phyloP scores from a whole-genome alignment of 2,888 invertebrate genomes.

The Acanthoscelides obtectus region DNA sequence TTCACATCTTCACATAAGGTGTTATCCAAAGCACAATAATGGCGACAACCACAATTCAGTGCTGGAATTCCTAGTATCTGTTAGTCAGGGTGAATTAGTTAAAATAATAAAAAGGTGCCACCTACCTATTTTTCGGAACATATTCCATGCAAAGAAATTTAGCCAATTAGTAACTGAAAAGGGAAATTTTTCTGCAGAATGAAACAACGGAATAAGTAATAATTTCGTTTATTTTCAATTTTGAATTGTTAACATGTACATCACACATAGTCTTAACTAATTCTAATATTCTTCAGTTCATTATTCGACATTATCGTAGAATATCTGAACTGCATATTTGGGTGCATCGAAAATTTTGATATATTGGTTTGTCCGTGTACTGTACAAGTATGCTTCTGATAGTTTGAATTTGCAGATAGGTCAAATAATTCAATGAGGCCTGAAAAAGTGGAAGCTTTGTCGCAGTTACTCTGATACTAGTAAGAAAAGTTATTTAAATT shows the following conservation, averaged over 20 bases:
- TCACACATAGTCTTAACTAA: constrained; percentile 48
- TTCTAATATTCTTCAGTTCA: constrained; percentile 25
- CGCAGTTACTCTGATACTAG: no score
- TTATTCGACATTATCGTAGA: constrained; percentile 16
- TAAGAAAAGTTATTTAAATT: no score
- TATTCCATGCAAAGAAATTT: constrained; percentile 12
- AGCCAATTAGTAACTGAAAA: constrained; percentile 31
- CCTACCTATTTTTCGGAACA: constrained; percentile 40
- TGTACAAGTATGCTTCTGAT: constrained; percentile 6
- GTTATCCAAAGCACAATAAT: neutral
- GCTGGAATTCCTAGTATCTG: constrained; percentile 43
- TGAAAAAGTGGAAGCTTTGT: no score
- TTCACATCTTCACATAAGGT: no score
- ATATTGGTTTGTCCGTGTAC: constrained; percentile 22
- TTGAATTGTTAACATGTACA: constrained; percentile 50
- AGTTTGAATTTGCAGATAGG: constrained; percentile 3
- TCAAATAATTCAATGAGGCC: no score
- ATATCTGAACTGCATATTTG: constrained; percentile 31
- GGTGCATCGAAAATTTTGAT: constrained; percentile 45
- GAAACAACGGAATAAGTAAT: constrained; percentile 38
- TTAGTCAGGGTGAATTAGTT: constrained; percentile 32
- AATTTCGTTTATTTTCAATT: constrained; percentile 49
- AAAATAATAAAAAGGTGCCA: constrained; percentile 38
- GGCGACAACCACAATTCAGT: constrained; percentile 25
- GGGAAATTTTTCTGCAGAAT: constrained; percentile 26